These are phyloP conservation scores for Hymenopus coronatus DNA, from an alignment of 2,888 invertebrate genomes.

Conservation along the genomic window DNA sequence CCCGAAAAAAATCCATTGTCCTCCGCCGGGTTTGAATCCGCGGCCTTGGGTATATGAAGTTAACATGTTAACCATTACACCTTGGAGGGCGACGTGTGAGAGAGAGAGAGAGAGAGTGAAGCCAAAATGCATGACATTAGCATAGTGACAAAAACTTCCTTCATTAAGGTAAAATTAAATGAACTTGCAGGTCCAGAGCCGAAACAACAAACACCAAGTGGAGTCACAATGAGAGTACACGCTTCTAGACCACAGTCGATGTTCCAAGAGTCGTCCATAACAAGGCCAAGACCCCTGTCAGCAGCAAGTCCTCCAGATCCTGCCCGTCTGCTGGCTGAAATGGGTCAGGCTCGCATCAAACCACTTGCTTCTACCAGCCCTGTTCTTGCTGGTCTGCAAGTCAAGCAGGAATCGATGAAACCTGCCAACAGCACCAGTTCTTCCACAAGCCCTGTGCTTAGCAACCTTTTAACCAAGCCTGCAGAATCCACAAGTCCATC, in stretches of 20 bases:
- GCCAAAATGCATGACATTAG: no score
- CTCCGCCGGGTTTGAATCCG: no score
- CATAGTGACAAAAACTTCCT: no score
- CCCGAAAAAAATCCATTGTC: no score
- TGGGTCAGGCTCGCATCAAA: background rate
- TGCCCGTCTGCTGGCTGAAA: background rate
- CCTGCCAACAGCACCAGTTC: background rate
- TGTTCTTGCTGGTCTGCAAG: background rate
- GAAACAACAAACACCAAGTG: slow-evolving; percentile 5
- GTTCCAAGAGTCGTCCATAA: background rate
- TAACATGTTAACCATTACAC: no score
- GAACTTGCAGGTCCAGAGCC: slow-evolving; percentile 5
- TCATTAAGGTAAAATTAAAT: background rate
- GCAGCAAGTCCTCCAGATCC: slow-evolving; percentile 11
- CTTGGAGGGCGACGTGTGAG: no score
- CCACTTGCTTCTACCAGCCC: slow-evolving; percentile 12
- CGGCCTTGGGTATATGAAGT: no score
- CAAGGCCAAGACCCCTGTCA: slow-evolving; percentile 10
- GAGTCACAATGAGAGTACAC: slow-evolving; percentile 18
- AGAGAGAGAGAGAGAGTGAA: no score
- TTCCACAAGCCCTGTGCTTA: slow-evolving; percentile 12
- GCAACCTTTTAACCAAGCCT: background rate
- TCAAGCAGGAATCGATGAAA: background rate
- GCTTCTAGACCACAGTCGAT: slow-evolving; percentile 13
- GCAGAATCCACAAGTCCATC: slow-evolving; percentile 23